phyloP scores from a whole-genome alignment of 2,113 vertebrate genomes.

The Chaenogobius annularis region DNA sequence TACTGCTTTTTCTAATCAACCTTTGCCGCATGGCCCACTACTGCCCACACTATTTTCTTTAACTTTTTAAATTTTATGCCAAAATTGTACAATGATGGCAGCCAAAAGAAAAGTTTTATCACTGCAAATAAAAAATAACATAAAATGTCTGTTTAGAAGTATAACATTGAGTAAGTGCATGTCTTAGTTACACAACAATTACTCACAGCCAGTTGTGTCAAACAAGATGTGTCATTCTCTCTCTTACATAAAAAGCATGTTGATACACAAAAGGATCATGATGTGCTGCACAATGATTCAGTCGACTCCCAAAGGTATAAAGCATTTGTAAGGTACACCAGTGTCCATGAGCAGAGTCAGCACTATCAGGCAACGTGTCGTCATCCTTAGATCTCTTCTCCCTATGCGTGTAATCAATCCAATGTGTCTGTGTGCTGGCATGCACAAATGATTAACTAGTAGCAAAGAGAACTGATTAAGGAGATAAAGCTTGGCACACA shows the following conservation, averaged over 20 bases:
- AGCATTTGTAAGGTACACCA: conserved; percentile 33
- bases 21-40: conserved; percentile 38
- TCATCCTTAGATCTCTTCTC: conserved; percentile 56
- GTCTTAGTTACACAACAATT: not conserved
- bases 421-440: conserved; percentile 62
- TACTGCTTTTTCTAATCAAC: conserved; percentile 50
- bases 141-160: not conserved
- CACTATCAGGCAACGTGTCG: conserved; percentile 40
- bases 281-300: conserved; percentile 38
- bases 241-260: conserved; percentile 35
- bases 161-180: too few species aligned
- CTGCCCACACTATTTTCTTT: conserved; percentile 6
- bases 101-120: not conserved
- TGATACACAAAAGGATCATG: conserved; percentile 45
- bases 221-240: conserved; percentile 19
- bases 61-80: conserved; percentile 1
- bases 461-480: conserved; percentile 69
- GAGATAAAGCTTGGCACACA: conserved; percentile 72
- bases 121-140: not conserved
- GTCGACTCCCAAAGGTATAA: conserved; percentile 22
- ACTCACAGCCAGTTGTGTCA: conserved; percentile 15
- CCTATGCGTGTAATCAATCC: conserved; percentile 59
- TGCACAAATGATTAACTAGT: conserved; percentile 70
- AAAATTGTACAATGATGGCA: conserved; percentile 14
- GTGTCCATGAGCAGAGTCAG: conserved; percentile 48